Conservation (phyloP, 2,888 invertebrate species). For the Sarcophaga rosellei region DNA sequence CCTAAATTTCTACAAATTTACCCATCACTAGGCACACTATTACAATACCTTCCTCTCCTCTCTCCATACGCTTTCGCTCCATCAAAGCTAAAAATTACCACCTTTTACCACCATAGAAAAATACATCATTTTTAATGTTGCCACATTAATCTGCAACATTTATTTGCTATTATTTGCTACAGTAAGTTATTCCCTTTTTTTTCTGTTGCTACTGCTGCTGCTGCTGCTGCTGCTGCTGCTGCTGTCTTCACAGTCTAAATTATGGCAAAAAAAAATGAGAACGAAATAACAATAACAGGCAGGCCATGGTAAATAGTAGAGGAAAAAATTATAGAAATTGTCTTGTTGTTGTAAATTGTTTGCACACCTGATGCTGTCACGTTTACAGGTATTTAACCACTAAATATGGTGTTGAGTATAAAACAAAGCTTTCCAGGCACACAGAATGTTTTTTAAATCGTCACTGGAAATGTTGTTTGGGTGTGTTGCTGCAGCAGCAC, state of each 20-base stretch:
- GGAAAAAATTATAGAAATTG: background rate
- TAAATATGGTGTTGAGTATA: constrained; percentile 63
- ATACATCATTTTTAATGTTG: constrained; percentile 62
- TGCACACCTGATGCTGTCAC: constrained; percentile 66
- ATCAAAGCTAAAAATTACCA: too few species aligned
- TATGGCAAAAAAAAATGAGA: constrained; percentile 28
- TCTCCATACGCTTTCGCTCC: too few species aligned
- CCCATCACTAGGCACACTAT: constrained; percentile 45
- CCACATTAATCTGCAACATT: constrained; percentile 55
- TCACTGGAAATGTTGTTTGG: background rate
- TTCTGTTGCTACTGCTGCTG: background rate
- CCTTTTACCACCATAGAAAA: background rate
- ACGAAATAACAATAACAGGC: background rate
- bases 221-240: too few species aligned
- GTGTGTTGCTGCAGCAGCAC: constrained; percentile 21
- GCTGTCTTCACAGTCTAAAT: constrained; percentile 34
- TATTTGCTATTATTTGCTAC: constrained; percentile 3
- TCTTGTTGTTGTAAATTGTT: constrained; percentile 31
- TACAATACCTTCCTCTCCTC: too few species aligned
- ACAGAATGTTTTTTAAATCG: background rate
- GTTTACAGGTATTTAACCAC: constrained; percentile 61
- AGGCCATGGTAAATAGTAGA: background rate
- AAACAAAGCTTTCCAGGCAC: constrained; percentile 23
- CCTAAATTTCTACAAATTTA: constrained; percentile 63
- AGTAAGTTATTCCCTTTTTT: background rate